A percentile compares a stretch with the other conserved stretches of the same genome.
These are phyloP conservation scores for Heliconius hortense DNA, from an alignment of 2,888 invertebrate genomes.

Conservation along the genomic window DNA sequence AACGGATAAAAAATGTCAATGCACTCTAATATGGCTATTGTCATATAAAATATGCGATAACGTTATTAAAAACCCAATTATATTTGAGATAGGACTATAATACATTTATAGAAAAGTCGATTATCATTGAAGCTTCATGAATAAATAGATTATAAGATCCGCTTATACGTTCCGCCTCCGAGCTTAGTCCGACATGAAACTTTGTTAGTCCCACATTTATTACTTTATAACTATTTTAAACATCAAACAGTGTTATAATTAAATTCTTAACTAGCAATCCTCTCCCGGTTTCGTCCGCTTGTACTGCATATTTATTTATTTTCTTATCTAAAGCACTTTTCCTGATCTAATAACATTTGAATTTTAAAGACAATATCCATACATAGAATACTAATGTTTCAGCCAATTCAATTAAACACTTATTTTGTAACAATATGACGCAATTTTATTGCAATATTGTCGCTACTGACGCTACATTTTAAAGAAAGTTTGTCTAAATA, in stretches of 20 bases:
- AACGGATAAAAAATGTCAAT: background rate
- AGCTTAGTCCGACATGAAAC: conserved; percentile 8
- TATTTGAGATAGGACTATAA: conserved; percentile 1
- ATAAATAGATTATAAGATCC: conserved; percentile 18
- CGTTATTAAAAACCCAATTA: background rate
- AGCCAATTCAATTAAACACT: no score
- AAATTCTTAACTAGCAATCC: background rate
- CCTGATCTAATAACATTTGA: no score
- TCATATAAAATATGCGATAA: background rate
- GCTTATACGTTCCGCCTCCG: conserved; percentile 13
- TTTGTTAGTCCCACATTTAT: conserved; percentile 8
- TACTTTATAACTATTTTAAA: conserved; percentile 16
- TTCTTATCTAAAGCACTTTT: no score
- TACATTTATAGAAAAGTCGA: conserved; percentile 17
- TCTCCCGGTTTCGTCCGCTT: no score
- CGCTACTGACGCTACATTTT: no score
- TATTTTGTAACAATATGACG: no score
- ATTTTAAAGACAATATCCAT: no score
- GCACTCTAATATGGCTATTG: background rate
- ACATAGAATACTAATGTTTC: no score
- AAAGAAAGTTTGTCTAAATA: no score
- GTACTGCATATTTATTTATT: no score
- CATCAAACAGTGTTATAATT: background rate
- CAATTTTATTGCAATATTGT: no score
- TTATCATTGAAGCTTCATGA: conserved; percentile 9